A percentile compares a stretch with the other conserved stretches of the same genome.
Conservation (phyloP, 30 jellyfish, hydroid and myxozoan species). For the Sanderia malayensis region DNA sequence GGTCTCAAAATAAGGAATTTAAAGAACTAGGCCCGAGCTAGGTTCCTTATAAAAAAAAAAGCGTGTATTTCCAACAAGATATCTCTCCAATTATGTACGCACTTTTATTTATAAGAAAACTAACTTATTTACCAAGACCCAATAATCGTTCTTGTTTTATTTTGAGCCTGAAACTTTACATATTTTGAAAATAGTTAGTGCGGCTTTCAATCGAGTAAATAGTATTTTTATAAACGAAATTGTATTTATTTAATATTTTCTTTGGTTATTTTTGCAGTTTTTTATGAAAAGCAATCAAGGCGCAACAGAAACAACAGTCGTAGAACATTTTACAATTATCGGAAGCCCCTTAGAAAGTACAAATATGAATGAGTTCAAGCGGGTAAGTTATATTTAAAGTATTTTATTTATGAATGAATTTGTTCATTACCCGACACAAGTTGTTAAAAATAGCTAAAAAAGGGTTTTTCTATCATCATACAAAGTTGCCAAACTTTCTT, state of each 20-base stretch:
- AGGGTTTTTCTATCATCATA: neutral
- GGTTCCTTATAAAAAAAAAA: too few relatives aligned
- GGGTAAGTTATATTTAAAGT: conserved; percentile 33
- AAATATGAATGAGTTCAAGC: conserved; percentile 78
- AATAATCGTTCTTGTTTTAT: too few relatives aligned
- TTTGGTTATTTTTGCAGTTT: conserved; percentile 35
- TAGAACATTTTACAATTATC: conserved; percentile 43
- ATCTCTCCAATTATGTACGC: neutral
- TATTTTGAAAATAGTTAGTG: too few relatives aligned
- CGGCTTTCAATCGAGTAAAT: too few relatives aligned
- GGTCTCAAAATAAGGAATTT: too few relatives aligned
- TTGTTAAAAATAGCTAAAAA: neutral
- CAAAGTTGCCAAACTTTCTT: neutral
- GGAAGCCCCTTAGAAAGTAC: conserved; percentile 79
- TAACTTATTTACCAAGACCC: too few relatives aligned
- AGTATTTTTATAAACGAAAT: too few relatives aligned
- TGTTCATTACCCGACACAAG: neutral
- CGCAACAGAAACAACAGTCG: conserved; percentile 70
- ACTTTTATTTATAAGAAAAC: neutral
- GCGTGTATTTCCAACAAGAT: neutral
- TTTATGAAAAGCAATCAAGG: conserved; percentile 70
- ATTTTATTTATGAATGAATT: neutral
- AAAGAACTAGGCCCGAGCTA: too few relatives aligned
- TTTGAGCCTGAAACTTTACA: too few relatives aligned
- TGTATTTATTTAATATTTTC: too few relatives aligned